Conservation (phyloP, 2,113 vertebrate species). For the Odobenus rosmarus region DNA sequence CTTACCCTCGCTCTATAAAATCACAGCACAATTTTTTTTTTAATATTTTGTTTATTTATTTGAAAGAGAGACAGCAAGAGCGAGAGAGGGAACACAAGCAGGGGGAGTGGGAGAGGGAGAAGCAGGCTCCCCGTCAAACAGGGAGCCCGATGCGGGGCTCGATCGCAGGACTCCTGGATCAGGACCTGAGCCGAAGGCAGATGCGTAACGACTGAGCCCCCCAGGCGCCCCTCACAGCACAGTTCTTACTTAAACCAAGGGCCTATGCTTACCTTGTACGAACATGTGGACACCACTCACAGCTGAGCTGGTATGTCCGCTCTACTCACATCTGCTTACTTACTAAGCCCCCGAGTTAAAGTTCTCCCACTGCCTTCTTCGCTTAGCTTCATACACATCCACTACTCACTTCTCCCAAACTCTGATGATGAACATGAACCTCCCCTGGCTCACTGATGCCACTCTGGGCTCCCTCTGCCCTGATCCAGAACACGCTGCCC, state of each 20-base stretch:
- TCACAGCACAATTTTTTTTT: fast-evolving
- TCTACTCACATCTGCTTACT: fast-evolving
- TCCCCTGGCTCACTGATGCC: neutral
- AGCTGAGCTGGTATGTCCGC: fast-evolving
- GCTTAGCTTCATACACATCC: fast-evolving
- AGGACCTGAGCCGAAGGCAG: too few relatives aligned
- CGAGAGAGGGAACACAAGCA: too few relatives aligned
- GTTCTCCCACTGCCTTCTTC: neutral
- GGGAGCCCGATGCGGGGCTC: too few relatives aligned
- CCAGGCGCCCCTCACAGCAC: too few relatives aligned
- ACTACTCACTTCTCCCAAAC: neutral
- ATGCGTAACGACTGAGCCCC: too few relatives aligned
- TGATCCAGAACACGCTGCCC: fast-evolving
- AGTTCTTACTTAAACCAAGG: fast-evolving
- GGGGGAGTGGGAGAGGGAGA: too few relatives aligned
- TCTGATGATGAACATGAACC: neutral
- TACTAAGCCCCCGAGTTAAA: fast-evolving
- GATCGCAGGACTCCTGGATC: too few relatives aligned
- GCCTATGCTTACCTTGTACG: fast-evolving
- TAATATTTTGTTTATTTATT: too few relatives aligned
- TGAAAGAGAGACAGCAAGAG: too few relatives aligned
- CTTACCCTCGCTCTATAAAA: neutral
- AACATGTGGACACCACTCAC: neutral
- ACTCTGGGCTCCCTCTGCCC: neutral
- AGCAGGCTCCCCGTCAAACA: too few relatives aligned